Conservation (phyloP, 2,888 invertebrate genomes). For the Masnerella sp. region DNA sequence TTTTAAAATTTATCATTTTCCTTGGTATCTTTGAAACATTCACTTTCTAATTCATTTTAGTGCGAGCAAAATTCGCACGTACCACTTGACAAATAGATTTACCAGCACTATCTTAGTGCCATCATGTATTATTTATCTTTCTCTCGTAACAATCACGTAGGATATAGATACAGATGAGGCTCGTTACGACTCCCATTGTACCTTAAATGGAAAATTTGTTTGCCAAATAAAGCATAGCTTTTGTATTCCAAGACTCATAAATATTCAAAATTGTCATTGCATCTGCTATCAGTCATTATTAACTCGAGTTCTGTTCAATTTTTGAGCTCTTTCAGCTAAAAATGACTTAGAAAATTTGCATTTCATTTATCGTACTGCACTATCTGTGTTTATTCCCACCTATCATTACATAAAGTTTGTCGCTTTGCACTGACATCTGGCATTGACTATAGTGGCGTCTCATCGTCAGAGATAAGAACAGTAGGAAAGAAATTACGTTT, state of each 20-base stretch:
- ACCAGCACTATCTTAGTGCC: constrained; percentile 12
- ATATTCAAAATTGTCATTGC: constrained; percentile 1
- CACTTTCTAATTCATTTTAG: constrained; percentile 40
- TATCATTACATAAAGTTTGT: not conserved
- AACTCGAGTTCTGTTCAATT: not conserved
- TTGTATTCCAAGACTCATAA: constrained; percentile 7
- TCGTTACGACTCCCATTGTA: constrained; percentile 30
- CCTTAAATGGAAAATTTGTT: constrained; percentile 39
- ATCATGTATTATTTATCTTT: constrained; percentile 43
- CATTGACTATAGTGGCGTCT: constrained; percentile 3
- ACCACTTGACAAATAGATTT: constrained; percentile 35
- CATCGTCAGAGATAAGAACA: constrained; percentile 5
- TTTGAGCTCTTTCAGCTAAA: not conserved
- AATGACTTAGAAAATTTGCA: not conserved
- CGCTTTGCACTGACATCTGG: not conserved
- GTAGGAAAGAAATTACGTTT: not conserved
- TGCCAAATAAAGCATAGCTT: constrained; percentile 20
- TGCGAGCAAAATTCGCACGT: constrained; percentile 31
- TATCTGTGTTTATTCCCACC: not conserved
- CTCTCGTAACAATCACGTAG: constrained; percentile 27
- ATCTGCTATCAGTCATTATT: not conserved
- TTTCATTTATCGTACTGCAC: not conserved
- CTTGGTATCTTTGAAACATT: constrained; percentile 21
- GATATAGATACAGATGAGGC: constrained; percentile 21
- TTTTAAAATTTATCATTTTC: constrained; percentile 33